Evolutionary conservation across 1,140 invertebrate genomes (phyloP), one percentile per base, ranked within the genome.

Genomic region (Chlorops oryzae): DNA sequence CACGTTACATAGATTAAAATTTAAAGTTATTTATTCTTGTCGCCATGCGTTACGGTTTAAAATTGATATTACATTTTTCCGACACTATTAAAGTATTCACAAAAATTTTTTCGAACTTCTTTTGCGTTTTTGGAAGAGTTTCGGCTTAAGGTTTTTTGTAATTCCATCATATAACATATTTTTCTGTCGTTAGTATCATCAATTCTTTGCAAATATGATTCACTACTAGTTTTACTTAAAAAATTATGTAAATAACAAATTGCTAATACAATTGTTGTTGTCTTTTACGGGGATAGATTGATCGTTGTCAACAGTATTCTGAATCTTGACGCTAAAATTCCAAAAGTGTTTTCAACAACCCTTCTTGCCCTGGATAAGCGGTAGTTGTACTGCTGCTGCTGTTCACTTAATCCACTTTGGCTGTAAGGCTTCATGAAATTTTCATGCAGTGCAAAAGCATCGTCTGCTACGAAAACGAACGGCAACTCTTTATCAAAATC

Each of bases 291-390:
- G 7, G 20, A 25, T 18, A 43, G 24, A 43, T 43, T 10, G n/a
- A 43, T 43, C 7, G 41, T 43, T 7, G 5, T 43, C 41, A 22
- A 17, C 24, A 43, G 21, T 6, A 43, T 25, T 43, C 41, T 10
- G 23, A 43, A 43, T 12, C 41, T 22, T 13, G 41, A 43, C 6
- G 41, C 5, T 22, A 43, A 20, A 20, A 78, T 76, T 6, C 75
- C 77, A 62, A 80, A 78, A 32, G 66, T 65, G 40, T 62, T 60
- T 55, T 64, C 60, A 7, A 77, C 63, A 45, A 73, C 65, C 38
- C 70, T 53, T 42, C 72, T 55, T 22, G 66, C 70, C 34, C 66
- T 55, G 15, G 58, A 63, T 18, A 74, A 39, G 21, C 68, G 40
- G 51, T 77, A 79, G 54, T 78, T 77, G 54, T 70, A 77, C 21